Evolutionary conservation across 2,888 invertebrate species (phyloP).

Genomic region (Gandaritis pyraliata): DNA sequence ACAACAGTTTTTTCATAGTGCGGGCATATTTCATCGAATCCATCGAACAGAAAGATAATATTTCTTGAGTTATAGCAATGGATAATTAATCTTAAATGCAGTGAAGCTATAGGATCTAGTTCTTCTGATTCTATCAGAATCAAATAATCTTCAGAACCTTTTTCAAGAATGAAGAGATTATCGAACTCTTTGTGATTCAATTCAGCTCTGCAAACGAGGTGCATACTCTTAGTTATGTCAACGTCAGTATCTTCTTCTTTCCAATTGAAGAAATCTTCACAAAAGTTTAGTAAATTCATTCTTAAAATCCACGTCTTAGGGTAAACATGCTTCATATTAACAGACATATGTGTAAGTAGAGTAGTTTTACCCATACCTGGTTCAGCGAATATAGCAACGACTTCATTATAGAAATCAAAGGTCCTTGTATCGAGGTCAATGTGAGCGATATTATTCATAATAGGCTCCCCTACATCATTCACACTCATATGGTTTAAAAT

Average conservation of each 20-base stretch:
- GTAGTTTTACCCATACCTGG: slow-evolving; percentile 37
- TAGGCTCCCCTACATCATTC: background rate
- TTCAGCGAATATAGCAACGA: slow-evolving; percentile 25
- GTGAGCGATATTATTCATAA: background rate
- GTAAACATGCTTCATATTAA: slow-evolving; percentile 12
- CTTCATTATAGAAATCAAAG: background rate
- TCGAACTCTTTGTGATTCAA: background rate
- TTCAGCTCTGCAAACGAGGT: slow-evolving; percentile 16
- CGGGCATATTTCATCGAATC: slow-evolving; percentile 7
- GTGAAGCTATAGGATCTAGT: slow-evolving; percentile 4
- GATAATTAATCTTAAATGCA: background rate
- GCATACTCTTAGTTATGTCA: slow-evolving; percentile 12
- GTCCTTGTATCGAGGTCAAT: background rate
- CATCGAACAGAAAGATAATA: background rate
- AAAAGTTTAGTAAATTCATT: slow-evolving; percentile 19
- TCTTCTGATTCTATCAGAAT: slow-evolving; percentile 2
- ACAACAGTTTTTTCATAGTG: background rate
- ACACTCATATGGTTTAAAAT: background rate
- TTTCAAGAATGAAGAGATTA: background rate
- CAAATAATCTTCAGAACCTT: background rate
- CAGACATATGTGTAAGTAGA: slow-evolving; percentile 14
- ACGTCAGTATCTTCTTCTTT: slow-evolving; percentile 5
- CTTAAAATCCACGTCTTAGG: slow-evolving; percentile 20
- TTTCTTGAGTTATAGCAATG: slow-evolving; percentile 1
- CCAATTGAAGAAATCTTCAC: slow-evolving; percentile 11